Conservation (phyloP, 2,113 vertebrate genomes). For the Terrapene triunguis region DNA sequence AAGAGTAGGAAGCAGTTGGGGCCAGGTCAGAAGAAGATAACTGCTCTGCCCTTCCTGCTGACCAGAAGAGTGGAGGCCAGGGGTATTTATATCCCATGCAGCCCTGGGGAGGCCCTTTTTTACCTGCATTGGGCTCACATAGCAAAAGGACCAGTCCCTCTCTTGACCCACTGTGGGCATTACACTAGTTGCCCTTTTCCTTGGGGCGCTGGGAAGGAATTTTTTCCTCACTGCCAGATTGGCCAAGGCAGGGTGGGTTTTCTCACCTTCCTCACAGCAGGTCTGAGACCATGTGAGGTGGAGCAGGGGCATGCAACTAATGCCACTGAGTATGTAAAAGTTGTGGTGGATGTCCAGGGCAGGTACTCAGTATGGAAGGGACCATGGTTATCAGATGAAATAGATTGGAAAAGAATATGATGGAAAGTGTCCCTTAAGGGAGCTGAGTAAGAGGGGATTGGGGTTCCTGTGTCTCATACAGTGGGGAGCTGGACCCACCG, state of each 20-base stretch:
- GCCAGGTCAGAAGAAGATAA: background rate
- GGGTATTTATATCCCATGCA: background rate
- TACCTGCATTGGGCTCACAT: background rate
- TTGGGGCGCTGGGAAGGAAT: background rate
- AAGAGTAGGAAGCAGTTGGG: background rate
- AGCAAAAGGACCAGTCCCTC: background rate
- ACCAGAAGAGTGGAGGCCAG: background rate
- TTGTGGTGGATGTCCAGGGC: background rate
- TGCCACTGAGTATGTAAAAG: background rate
- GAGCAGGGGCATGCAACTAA: background rate
- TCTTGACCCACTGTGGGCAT: background rate
- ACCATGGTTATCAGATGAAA: background rate
- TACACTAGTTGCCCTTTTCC: background rate
- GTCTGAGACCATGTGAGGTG: background rate
- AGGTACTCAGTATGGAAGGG: background rate
- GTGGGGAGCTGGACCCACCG: background rate
- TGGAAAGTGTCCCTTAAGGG: background rate
- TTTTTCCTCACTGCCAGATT: background rate
- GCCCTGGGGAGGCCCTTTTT: background rate
- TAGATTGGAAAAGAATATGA: background rate
- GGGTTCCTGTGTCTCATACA: background rate
- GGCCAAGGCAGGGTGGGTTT: background rate
- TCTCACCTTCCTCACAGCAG: background rate
- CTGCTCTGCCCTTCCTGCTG: background rate
- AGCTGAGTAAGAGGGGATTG: background rate